Evolutionary conservation across 37 sponge, comb jelly and placozoan species (phyloP), one percentile per base, ranked within the genome.

Genomic region (Corticium candelabrum): DNA sequence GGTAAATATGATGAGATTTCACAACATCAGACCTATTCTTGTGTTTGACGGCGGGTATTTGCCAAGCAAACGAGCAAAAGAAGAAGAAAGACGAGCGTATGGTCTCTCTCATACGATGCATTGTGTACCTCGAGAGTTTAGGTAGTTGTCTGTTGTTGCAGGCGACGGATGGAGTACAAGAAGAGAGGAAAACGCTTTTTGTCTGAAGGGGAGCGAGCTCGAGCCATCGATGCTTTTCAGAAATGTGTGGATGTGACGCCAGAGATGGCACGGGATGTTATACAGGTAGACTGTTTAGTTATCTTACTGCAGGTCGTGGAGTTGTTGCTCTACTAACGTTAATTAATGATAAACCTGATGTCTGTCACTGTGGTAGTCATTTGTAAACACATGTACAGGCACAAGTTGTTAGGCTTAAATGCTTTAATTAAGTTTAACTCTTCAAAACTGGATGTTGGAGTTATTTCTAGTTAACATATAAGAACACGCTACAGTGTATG

Each of bases 1-100:
- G 38, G 85, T 97, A 35, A 91, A 97, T 41, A 77, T 97, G 80
- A 76, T 97, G 68, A 68, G 73, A 0, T 70, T 83, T 38, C 36
- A 90, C 77, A 93, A 86, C 77, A 76, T 97, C 41, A 91, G 68
- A 11, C 92, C 91, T 2, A 80, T 97, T 27, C 76, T 97, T 80
- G 95, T 97, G 34, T 97, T 97, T 84, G 99, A 97, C 81, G 99
- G 99, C 21, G 80, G 90, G 68, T 71, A 86, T 70, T 78, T 94
- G 15, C 99, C 99, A 27, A 85, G 79, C 41, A 97, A 97, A 82
- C 73, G 74, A 27, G 41, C 37, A 2, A 87, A 84, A 3, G 92
- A 97, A 50, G 81, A 82, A 33, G 93, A 94, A 38, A 74, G 99
- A 38, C 84, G 93, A 82, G 85, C 85, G 88, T 81, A 38, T 75